Evolutionary conservation across 2,113 vertebrate genomes (phyloP), one percentile per base, ranked within the genome.

Genomic region (Alouatta palliata): DNA sequence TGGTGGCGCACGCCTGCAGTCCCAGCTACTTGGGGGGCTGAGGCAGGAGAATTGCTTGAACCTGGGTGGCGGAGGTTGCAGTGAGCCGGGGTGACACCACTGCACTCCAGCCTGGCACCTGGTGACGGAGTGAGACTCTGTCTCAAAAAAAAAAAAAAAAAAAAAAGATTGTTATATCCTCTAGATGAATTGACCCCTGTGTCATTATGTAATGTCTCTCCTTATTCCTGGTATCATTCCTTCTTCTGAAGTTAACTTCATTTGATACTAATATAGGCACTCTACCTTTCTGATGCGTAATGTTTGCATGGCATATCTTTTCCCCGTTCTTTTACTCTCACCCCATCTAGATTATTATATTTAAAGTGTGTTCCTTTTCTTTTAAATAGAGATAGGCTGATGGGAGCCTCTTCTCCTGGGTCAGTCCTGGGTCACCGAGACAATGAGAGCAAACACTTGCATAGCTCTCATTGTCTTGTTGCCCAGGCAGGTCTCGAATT

Each of bases 341-440:
- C 4, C 20, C 37, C 80, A 17, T 27, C 45, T 87, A 35, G 61
- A 64, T 64, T 21, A 47, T 73, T 37, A 37, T 32, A 49, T 88
- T 54, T 97, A 95, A 87, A 92, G 7, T 32, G 14, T 89, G 21
- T 76, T 85, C 81, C 68, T 75, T 54, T 81, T 25, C n/a, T 73
- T 40, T 40, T 73, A 40, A 30, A 30, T 64, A 64, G 66, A 35
- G 32, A 16, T 68, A 35, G 32, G 16, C 49, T 52, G 14, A 52
- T 52, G 49, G 49, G 49, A 52, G 49, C 49, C 14, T 52, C 49
- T 52, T 52, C 14, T 52, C 14, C 49, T 1, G 14, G 49, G 49
- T 52, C 49, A 52, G 49, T 52, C 49, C 14, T 52, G 49, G 49
- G 49, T 52, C 16, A 52, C 49, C 49, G 16, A 52, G 49, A 52